A percentile compares a stretch with the other conserved stretches of the same genome.
Evolutionary conservation across 2,113 vertebrate genomes (phyloP).

Genomic region (Podarcis muralis): DNA sequence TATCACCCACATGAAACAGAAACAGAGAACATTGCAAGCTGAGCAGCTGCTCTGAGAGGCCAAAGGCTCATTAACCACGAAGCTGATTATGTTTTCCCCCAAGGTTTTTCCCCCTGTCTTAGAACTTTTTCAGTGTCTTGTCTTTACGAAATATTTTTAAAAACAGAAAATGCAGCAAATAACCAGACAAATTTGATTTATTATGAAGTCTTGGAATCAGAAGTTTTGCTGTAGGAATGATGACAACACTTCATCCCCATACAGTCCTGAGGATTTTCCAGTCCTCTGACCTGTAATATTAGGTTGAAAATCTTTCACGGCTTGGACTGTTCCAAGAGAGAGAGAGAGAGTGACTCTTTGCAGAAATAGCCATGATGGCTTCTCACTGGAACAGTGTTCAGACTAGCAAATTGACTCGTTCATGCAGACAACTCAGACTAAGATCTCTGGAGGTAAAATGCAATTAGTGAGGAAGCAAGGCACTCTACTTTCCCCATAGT

Average conservation of each 20-base stretch:
- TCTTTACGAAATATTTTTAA: not conserved
- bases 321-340: not conserved
- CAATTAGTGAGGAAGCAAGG: too few relatives aligned
- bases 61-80: slow-evolving; percentile 34
- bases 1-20: slow-evolving; percentile 64
- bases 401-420: not conserved
- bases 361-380: not conserved
- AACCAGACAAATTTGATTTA: not conserved
- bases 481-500: too few relatives aligned
- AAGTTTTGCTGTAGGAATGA: accelerated
- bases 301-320: not conserved
- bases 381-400: not conserved
- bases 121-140: not conserved
- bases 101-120: not conserved
- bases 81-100: not conserved
- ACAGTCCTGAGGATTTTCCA: not conserved
- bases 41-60: slow-evolving; percentile 59
- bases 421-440: not conserved
- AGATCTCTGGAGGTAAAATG: accelerated
- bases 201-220: not conserved
- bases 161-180: not conserved
- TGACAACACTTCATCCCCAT: not conserved
- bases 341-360: not conserved
- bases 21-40: slow-evolving; percentile 49
- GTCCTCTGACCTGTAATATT: not conserved